These are phyloP conservation scores for Nycticryphes semicollaris DNA, from an alignment of 2,113 vertebrate genomes.

Conservation along the genomic window DNA sequence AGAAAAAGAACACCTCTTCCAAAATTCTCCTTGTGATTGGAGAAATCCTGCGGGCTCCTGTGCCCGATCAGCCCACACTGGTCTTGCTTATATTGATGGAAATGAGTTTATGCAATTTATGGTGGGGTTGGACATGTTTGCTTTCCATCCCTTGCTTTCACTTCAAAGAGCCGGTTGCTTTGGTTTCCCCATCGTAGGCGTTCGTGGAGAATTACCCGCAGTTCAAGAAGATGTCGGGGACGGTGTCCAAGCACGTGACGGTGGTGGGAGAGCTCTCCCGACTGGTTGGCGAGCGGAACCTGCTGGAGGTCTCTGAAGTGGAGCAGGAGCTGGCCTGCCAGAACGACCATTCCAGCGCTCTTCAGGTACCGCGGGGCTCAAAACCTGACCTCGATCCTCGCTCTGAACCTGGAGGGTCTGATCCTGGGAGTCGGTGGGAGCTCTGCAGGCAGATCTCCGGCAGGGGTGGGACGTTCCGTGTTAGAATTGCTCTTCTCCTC, in stretches of 20 bases:
- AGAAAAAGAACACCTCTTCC: not conserved
- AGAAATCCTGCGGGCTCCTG: not conserved
- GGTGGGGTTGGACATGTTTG: not conserved
- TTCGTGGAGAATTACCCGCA: slow-evolving; percentile 98
- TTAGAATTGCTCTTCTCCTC: not conserved
- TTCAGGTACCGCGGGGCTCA: slow-evolving; percentile 80
- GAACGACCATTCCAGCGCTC: slow-evolving; percentile 91
- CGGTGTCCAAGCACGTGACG: slow-evolving; percentile 94
- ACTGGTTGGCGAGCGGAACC: slow-evolving; percentile 81
- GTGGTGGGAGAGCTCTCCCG: slow-evolving; percentile 95
- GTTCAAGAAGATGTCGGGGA: slow-evolving; percentile 98
- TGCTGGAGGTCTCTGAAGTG: slow-evolving; percentile 92
- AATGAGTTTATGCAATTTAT: fast-evolving
- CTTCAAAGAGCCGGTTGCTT: not conserved
- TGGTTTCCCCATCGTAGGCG: slow-evolving; percentile 72
- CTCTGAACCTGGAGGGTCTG: not conserved
- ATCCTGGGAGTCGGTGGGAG: not conserved
- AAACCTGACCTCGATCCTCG: fast-evolving
- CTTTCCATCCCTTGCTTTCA: not conserved
- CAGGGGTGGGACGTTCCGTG: not conserved
- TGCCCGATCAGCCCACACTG: not conserved
- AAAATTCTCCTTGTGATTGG: not conserved
- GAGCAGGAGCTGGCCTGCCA: slow-evolving; percentile 97
- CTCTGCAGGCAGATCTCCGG: not conserved
- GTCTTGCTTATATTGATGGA: not conserved